Percentiles rank a stretch among this genome's conserved stretches.
These are phyloP conservation scores for Bucorvus abyssinicus DNA, from an alignment of 2,797 vertebrate genomes.

Conservation along the genomic window DNA sequence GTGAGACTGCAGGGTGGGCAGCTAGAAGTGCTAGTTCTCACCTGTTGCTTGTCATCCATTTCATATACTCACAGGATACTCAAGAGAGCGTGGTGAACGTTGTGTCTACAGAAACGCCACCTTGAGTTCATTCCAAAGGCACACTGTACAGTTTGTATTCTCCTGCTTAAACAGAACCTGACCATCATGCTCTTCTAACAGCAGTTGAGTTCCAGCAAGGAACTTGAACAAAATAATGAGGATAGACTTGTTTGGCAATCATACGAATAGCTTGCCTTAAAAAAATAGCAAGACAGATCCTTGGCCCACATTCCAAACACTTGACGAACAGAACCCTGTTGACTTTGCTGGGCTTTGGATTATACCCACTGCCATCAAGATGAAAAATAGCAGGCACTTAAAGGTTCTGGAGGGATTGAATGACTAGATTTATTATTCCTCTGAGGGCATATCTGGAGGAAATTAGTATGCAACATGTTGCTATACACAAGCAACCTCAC, in stretches of 20 bases:
- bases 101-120: neutral
- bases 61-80: neutral
- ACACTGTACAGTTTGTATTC: neutral
- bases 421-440: slow-evolving; percentile 37
- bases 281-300: neutral
- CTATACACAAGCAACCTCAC: neutral
- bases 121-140: neutral
- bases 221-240: neutral
- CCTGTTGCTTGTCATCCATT: neutral
- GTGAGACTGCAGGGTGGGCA: neutral
- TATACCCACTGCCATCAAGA: slow-evolving; percentile 7
- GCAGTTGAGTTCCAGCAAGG: neutral
- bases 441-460: slow-evolving; percentile 12
- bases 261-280: neutral
- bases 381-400: slow-evolving; percentile 36
- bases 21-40: neutral
- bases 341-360: slow-evolving; percentile 33
- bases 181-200: neutral
- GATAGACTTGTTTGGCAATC: neutral
- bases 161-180: neutral
- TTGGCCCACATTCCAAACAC: neutral
- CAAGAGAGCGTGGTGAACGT: neutral
- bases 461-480: slow-evolving; percentile 17
- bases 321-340: slow-evolving; percentile 6
- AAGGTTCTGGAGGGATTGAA: slow-evolving; percentile 27